These are phyloP conservation scores for Sipha maydis DNA, from an alignment of 2,888 invertebrate genomes.

Conservation along the genomic window DNA sequence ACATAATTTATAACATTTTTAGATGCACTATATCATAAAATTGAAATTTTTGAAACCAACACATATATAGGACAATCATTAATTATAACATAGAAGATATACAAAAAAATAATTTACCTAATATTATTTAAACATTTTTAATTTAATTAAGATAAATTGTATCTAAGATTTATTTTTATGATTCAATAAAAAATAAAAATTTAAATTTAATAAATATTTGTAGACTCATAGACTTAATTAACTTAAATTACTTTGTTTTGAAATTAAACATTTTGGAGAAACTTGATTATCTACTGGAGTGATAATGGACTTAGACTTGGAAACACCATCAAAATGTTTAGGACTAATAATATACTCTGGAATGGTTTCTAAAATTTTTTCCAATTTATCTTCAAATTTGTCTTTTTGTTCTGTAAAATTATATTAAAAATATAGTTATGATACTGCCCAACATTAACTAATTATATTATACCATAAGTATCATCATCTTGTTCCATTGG, in stretches of 20 bases:
- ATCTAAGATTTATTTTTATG: background rate
- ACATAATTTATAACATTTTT: background rate
- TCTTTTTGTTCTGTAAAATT: constrained; percentile 41
- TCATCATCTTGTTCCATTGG: constrained; percentile 67
- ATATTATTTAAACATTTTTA: too few relatives aligned
- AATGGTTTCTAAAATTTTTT: constrained; percentile 58
- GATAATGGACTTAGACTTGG: constrained; percentile 13
- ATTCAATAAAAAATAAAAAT: background rate
- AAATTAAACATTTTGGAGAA: constrained; percentile 39
- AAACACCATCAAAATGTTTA: constrained; percentile 29
- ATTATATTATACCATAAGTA: constrained; percentile 57
- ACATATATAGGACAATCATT: background rate
- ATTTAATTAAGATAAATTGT: too few relatives aligned
- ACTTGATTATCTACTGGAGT: constrained; percentile 24
- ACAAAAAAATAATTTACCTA: background rate
- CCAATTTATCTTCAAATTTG: constrained; percentile 58
- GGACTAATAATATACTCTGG: constrained; percentile 45
- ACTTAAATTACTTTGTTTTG: constrained; percentile 48
- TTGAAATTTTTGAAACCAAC: background rate
- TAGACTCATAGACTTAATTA: too few relatives aligned
- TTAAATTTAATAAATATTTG: background rate
- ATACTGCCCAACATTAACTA: background rate
- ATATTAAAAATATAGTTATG: background rate
- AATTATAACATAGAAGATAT: background rate
- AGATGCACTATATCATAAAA: background rate